A percentile compares a stretch with the other conserved stretches of the same genome.
Conservation (phyloP, 2,113 vertebrate species). For the Hyperoodon ampullatus region DNA sequence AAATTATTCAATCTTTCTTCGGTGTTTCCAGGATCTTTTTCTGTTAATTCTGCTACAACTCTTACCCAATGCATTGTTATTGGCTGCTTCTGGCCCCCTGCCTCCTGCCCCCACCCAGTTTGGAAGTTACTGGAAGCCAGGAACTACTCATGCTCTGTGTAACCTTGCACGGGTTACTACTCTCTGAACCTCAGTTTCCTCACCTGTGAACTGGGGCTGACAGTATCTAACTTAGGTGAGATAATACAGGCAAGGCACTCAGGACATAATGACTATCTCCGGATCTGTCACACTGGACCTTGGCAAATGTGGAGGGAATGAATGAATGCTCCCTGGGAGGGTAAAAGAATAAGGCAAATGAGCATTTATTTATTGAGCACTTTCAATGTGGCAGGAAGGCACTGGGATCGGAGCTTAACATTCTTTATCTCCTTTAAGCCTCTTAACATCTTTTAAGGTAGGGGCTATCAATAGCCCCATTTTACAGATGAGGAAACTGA, state of each 20-base stretch:
- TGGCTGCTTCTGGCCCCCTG: not conserved
- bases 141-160: not conserved
- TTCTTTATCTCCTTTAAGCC: not conserved
- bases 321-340: not conserved
- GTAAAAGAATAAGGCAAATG: not conserved
- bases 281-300: not conserved
- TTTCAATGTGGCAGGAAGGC: not conserved
- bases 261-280: not conserved
- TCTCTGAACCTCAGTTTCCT: not conserved
- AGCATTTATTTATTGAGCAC: not conserved
- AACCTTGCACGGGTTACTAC: not conserved
- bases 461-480: not conserved
- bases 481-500: constrained; percentile 28
- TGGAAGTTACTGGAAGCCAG: not conserved
- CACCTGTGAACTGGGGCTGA: not conserved
- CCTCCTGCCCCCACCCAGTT: no score
- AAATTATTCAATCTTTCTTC: not conserved
- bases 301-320: not conserved
- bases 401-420: not conserved
- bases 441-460: not conserved
- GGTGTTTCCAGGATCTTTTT: not conserved
- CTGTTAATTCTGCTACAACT: not conserved
- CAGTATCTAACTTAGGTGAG: not conserved
- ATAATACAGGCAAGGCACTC: not conserved
- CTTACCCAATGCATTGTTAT: not conserved